Base-by-base conservation (phyloP, 2,888 invertebrate genomes). In the Temnothorax unifasciatus region DNA sequence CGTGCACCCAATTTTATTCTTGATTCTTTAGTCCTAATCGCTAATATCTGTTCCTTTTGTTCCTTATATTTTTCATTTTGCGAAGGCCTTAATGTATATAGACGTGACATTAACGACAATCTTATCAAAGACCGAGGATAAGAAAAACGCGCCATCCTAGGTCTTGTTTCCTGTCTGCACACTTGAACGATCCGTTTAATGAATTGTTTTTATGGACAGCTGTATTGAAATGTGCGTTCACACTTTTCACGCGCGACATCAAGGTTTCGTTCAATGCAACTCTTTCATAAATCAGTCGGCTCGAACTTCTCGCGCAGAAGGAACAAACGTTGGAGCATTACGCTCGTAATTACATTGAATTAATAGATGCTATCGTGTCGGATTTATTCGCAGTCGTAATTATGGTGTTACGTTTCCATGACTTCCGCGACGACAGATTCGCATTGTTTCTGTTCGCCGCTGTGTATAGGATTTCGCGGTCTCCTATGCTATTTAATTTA, bases 81-180 rank as follows among this genome's bases (percentile, higher is more conserved):
- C 29, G 29, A 3, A 29, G 29, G 29, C 29, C 29, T 29, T 29
- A 34, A 73, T 75, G 21, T 50, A n/a, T n/a, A n/a, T n/a, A 61
- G 54, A 64, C 71, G 6, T 34, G 34, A 84, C 18, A 63, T 57
- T 69, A 69, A 85, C 61, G 63, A 84, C 68, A 66, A 52, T 82
- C 18, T 0, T 47, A 34, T 38, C 13, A 21, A 50, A 52, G 9
- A 29, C 15, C 9, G 6, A 2, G 2, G 6, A 38, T 29, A 34
- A 11, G 8, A 44, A 3, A 41, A 69, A 57, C 34, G 34, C 34
- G 34, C 6, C 2, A 25, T 18, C 13, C 66, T 44, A 69, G 34
- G 21, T 79, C 57, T 71, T 44, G 9, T 59, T 71, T 79, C 47
- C 59, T 79, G 34, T 57, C 8, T n/a, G 52, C n/a, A 47, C 57